phyloP scores from a whole-genome alignment of 1,140 invertebrate species.

The Kradibia gibbosae region DNA sequence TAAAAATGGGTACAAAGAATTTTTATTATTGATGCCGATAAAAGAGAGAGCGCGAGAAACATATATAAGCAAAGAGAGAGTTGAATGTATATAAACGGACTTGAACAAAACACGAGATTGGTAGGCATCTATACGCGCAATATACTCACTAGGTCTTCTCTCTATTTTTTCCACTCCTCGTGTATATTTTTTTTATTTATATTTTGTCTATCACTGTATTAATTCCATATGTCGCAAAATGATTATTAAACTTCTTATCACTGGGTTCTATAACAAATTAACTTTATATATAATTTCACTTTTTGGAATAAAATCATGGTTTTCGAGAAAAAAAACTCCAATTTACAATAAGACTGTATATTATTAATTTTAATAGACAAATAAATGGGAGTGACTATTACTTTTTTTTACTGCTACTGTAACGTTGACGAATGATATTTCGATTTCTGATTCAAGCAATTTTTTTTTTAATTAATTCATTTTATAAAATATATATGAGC shows the following conservation, averaged over 20 bases:
- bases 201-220: background rate
- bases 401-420: no score
- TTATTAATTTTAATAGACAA: no score
- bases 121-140: background rate
- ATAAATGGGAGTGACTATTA: no score
- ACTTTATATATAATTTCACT: no score
- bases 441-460: no score
- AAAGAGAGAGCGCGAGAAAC: background rate
- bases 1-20: background rate
- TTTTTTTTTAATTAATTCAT: no score
- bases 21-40: background rate
- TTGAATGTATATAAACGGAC: background rate
- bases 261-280: background rate
- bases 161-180: background rate
- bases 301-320: no score
- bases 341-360: no score
- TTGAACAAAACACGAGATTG: background rate
- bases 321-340: no score
- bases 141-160: background rate
- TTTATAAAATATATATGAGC: no score
- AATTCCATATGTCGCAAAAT: slow-evolving; percentile 2
- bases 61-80: background rate
- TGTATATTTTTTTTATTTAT: background rate
- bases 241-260: background rate
- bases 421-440: no score